These are phyloP conservation scores for Taenaris catops DNA, from an alignment of 2,888 invertebrate species.

Conservation along the genomic window DNA sequence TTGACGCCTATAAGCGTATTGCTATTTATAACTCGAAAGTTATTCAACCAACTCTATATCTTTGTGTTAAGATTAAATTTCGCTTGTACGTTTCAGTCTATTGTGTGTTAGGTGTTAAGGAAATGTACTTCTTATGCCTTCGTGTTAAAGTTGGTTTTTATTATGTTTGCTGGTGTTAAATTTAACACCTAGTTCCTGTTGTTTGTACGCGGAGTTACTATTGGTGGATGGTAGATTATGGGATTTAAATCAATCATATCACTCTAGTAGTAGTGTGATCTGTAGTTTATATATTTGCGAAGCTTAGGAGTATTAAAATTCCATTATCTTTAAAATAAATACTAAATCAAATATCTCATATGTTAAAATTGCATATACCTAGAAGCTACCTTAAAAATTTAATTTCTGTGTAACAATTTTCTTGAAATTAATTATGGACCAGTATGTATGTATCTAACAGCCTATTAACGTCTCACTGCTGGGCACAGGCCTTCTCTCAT, in stretches of 20 bases:
- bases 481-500: no score
- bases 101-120: slow-evolving; percentile 17
- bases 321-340: no score
- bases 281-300: slow-evolving; percentile 13
- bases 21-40: slow-evolving; percentile 23
- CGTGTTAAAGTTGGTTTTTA: slow-evolving; percentile 23
- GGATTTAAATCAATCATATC: no score
- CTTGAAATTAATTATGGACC: no score
- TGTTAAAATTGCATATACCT: no score
- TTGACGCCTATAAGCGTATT: slow-evolving; percentile 62
- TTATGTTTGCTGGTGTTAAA: slow-evolving; percentile 51
- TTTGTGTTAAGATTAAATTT: slow-evolving; percentile 26
- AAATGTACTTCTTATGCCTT: slow-evolving; percentile 19
- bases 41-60: slow-evolving; percentile 30
- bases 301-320: no score
- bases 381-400: no score
- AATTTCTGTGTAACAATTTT: no score
- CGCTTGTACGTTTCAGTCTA: slow-evolving; percentile 10
- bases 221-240: slow-evolving; percentile 41
- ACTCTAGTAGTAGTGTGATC: slow-evolving; percentile 11
- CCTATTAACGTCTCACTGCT: no score
- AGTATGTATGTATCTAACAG: no score
- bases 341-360: no score
- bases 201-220: slow-evolving; percentile 43
- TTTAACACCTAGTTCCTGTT: slow-evolving; percentile 63